Percentiles rank a stretch among this genome's conserved stretches.
Conservation (phyloP, 2,113 vertebrate species). For the Crocuta crocuta region DNA sequence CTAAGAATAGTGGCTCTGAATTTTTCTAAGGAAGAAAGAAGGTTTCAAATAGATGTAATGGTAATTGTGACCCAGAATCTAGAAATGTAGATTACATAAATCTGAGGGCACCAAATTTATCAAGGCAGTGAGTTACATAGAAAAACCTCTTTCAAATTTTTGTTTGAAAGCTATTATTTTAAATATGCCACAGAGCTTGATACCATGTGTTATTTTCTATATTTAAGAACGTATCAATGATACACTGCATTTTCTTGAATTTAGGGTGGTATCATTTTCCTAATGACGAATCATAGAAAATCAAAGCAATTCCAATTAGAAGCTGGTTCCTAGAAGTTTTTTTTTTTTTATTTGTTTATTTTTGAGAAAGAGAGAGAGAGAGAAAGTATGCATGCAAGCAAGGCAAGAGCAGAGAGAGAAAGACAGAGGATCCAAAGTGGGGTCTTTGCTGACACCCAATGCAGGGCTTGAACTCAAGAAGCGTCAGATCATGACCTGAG, state of each 20-base stretch:
- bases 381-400: too few species aligned
- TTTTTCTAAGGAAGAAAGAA: slow-evolving; percentile 13
- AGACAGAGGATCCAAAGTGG: too few species aligned
- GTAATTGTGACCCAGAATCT: slow-evolving; percentile 28
- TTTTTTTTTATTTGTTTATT: too few species aligned
- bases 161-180: slow-evolving; percentile 46
- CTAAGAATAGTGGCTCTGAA: neutral
- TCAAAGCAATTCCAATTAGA: slow-evolving; percentile 41
- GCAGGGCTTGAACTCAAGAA: too few species aligned
- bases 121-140: neutral
- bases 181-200: neutral
- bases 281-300: neutral
- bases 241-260: slow-evolving; percentile 28
- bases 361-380: too few species aligned
- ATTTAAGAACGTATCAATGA: neutral
- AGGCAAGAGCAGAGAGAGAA: too few species aligned
- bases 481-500: too few species aligned
- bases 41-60: slow-evolving; percentile 28
- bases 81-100: slow-evolving; percentile 32
- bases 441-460: too few species aligned
- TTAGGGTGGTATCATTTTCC: slow-evolving; percentile 13
- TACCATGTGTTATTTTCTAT: neutral
- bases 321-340: neutral
- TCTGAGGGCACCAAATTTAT: slow-evolving; percentile 4
- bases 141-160: slow-evolving; percentile 24